Evolutionary conservation across 2,888 invertebrate genomes (phyloP), one percentile per base, ranked within the genome.

Genomic region (Drosophila hamatofila): DNA sequence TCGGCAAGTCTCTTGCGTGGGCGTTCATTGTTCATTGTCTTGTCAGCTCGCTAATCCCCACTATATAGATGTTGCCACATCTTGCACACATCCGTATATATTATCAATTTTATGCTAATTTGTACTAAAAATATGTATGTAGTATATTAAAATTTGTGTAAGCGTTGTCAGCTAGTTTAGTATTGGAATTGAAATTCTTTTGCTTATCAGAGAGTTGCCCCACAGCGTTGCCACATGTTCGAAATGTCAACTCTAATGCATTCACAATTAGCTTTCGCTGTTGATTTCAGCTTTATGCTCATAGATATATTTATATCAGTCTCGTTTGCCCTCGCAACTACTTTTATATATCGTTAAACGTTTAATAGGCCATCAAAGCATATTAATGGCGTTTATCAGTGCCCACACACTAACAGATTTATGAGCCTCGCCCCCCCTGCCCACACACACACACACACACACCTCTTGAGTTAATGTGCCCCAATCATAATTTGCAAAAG

Each of bases 281-380:
- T 48, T 6, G 6, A 12, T 49, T 6, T 35, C 35, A n/a, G 21
- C 30, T 16, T 2, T 11, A 30, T n/a, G 3, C 27, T 16, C 30
- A n/a, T 16, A 16, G 44, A 21, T 42, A 30, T 30, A 14, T 33
- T 14, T 35, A 30, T 23, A 9, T 14, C 21, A 16, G 7, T 23
- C 16, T 5, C 21, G 14, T 23, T 48, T 12, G 48, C 48, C 30
- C 48, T 49, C 27, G 23, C 23, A 58, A 58, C 58, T 48, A 48
- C 37, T 58, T 48, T 23, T 8, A 44, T 58, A 37, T 58, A 37
- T 25, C 42, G 56, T 79, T 83, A 86, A 83, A 86, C 83, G 81
- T 83, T 83, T 83, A 88, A 83, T 86, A 80, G 89, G 70, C 83
- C 88, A 83, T 86, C 83, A 84, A 80, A 84, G 12, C 48, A 55